Conservation (phyloP, 1,140 invertebrate genomes). For the Contarinia nasturtii region DNA sequence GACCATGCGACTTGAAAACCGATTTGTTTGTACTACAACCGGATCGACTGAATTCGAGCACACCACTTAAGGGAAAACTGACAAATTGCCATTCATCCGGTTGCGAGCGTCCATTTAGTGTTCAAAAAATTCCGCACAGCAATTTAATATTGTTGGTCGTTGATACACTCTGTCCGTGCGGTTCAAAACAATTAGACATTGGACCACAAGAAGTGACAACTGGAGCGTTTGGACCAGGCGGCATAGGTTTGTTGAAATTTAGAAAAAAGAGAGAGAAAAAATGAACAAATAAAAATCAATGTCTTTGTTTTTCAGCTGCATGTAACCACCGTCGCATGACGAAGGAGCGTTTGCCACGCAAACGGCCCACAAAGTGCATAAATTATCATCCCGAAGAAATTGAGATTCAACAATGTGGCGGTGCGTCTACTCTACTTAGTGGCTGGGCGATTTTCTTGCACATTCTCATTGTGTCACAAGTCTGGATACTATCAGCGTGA, state of each 20-base stretch:
- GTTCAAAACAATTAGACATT: conserved; percentile 63
- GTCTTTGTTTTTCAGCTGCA: conserved; percentile 14
- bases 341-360: conserved; percentile 37
- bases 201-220: conserved; percentile 47
- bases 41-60: conserved; percentile 55
- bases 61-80: conserved; percentile 60
- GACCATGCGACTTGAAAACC: conserved; percentile 69
- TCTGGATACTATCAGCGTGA: no score
- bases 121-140: conserved; percentile 79
- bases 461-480: no score
- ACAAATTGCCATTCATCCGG: conserved; percentile 78
- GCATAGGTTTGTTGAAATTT: not conserved
- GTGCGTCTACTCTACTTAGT: conserved; percentile 15
- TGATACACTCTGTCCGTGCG: conserved; percentile 75
- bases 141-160: conserved; percentile 79
- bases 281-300: no score
- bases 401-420: conserved; percentile 52
- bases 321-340: conserved; percentile 29
- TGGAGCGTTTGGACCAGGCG: conserved; percentile 7
- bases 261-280: not conserved
- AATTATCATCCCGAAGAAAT: conserved; percentile 75
- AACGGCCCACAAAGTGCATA: conserved; percentile 57
- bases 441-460: not conserved
- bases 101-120: conserved; percentile 81
- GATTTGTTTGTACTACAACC: conserved; percentile 74